phyloP scores from a whole-genome alignment of 2,888 invertebrate species.

The Drosophila nigricruria region DNA sequence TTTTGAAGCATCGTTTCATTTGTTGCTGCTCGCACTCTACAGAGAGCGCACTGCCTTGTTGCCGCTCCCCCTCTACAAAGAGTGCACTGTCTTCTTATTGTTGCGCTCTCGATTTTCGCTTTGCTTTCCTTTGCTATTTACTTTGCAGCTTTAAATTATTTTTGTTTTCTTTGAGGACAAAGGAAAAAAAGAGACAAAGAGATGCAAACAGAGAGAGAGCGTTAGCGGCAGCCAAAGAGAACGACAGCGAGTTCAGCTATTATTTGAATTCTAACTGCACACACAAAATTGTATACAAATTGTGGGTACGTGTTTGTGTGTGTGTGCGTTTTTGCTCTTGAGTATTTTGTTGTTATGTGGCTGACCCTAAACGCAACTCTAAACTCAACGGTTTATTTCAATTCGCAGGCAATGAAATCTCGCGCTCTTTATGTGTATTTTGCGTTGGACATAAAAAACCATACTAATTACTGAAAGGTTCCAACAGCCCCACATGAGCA shows the following conservation, averaged over 20 bases:
- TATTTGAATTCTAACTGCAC: neutral
- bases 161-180: neutral
- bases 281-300: neutral
- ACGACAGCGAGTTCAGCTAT: neutral
- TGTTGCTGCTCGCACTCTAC: neutral
- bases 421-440: constrained; percentile 7
- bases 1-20: neutral
- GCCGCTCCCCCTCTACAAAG: neutral
- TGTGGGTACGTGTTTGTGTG: neutral
- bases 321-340: neutral
- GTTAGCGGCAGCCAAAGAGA: neutral
- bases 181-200: too few relatives aligned
- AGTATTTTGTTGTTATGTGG: constrained; percentile 8
- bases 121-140: neutral
- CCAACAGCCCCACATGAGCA: constrained; percentile 7
- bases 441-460: constrained; percentile 24
- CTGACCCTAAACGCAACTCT: constrained; percentile 20
- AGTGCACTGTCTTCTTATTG: constrained; percentile 2
- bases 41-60: neutral
- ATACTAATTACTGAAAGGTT: constrained; percentile 50
- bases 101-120: neutral
- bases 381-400: constrained; percentile 36
- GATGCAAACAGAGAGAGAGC: neutral
- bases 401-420: constrained; percentile 43
- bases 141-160: neutral